These are phyloP conservation scores for Margaritifera margaritifera DNA, from an alignment of 2,888 invertebrate genomes.

Conservation along the genomic window DNA sequence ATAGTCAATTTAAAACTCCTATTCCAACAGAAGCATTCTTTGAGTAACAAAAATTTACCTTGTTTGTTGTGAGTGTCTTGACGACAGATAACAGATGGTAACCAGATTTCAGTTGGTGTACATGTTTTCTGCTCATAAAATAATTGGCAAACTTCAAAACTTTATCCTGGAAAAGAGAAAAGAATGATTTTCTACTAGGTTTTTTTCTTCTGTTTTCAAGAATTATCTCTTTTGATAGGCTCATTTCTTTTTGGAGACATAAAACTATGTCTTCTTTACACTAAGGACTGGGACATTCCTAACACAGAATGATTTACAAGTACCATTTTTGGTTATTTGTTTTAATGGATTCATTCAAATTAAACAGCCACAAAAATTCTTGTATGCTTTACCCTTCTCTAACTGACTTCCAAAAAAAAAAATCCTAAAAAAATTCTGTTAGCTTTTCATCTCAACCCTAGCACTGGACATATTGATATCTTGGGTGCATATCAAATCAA, in stretches of 20 bases:
- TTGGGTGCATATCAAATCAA: too few species aligned
- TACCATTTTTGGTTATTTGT: too few species aligned
- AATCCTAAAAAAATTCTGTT: too few species aligned
- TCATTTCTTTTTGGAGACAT: not conserved
- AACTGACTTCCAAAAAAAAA: too few species aligned
- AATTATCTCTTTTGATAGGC: not conserved
- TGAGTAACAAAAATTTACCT: conserved; percentile 74
- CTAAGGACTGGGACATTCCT: too few species aligned
- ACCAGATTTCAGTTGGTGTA: conserved; percentile 88
- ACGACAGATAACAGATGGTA: conserved; percentile 87
- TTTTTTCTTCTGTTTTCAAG: not conserved
- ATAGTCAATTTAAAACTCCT: too few species aligned
- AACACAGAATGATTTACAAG: too few species aligned
- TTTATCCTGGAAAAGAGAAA: conserved; percentile 78
- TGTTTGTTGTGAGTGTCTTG: conserved; percentile 80
- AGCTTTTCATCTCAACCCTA: too few species aligned
- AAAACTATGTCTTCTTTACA: not conserved
- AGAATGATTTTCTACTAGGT: not conserved
- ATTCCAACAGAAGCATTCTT: not conserved
- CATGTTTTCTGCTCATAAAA: conserved; percentile 89
- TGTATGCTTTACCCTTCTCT: too few species aligned
- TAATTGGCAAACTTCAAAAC: conserved; percentile 92
- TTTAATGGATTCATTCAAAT: too few species aligned
- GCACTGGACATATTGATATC: too few species aligned
- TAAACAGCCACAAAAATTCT: too few species aligned